Evolutionary conservation across 2,888 invertebrate genomes (phyloP), one percentile per base, ranked within the genome.

Genomic region (Dendrolimus houi): DNA sequence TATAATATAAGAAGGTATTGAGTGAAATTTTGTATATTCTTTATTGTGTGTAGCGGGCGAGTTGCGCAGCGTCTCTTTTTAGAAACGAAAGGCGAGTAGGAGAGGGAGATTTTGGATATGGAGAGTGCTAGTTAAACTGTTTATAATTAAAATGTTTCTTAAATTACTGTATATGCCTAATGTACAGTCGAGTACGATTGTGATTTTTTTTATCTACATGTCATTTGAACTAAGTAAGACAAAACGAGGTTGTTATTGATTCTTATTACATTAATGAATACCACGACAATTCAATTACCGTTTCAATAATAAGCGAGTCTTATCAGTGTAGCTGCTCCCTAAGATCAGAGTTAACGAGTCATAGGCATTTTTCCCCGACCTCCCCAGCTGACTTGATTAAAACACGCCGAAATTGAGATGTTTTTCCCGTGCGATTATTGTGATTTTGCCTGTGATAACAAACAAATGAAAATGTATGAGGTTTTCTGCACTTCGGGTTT

Each of bases 301-400:
- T 29, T 29, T 29, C 29, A 29, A 3, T 29, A 29, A 29, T 29
- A 6, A 29, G 29, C 6, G 29, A 47, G 47, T 47, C 47, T 9
- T 9, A 9, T 47, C 12, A 47, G 47, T 47, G 10, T 47, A 47
- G 47, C 47, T 2, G 12, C 47, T 47, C 47, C 47, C 47, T 47
- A 47, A 47, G 47, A 2, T 47, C 47, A 47, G 42, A 55, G 52
- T 52, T 47, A 47, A 47, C 29, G 55, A 66, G 63, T 65, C 63
- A 66, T 68, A 61, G 57, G 64, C 65, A 69, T 72, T 74, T 72
- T 67, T 68, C 60, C 64, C 63, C 61, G 13, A 60, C 61, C 64
- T 62, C 60, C 67, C 67, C 62, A 47, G 56, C 59, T 58, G 61
- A 64, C 74, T 76, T 75, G 75, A 77, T 75, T 75, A 74, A 74